Percentiles rank a stretch among this genome's conserved stretches.
Evolutionary conservation across 2,888 invertebrate genomes (phyloP).

Genomic region (Miltochrista miniata): DNA sequence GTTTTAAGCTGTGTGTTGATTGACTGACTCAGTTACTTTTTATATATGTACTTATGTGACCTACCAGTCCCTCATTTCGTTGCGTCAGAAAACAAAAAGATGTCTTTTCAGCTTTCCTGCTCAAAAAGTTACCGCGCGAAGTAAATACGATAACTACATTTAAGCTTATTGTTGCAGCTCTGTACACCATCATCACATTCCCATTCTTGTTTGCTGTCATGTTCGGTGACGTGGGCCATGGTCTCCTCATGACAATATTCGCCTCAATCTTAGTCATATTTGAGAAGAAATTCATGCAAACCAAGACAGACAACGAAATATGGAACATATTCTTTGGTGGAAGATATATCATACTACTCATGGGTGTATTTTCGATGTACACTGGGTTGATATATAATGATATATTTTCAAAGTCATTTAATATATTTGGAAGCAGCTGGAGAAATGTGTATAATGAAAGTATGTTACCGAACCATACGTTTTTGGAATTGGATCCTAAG

Average conservation of each 20-base stretch:
- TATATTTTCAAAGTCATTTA: conserved; percentile 87
- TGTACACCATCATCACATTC: conserved; percentile 89
- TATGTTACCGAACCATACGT: conserved; percentile 50
- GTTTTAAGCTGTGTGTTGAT: too few species aligned
- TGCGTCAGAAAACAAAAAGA: too few species aligned
- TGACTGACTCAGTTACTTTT: too few species aligned
- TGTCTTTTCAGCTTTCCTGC: too few species aligned
- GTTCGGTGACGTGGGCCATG: conserved; percentile 91
- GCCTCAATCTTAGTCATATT: conserved; percentile 85
- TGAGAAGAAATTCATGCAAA: conserved; percentile 83
- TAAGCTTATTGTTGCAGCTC: conserved; percentile 70
- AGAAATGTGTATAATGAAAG: conserved; percentile 61
- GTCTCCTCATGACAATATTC: conserved; percentile 86
- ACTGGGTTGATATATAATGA: conserved; percentile 90
- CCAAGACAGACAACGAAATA: conserved; percentile 84
- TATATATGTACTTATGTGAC: too few species aligned
- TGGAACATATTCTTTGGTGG: conserved; percentile 89
- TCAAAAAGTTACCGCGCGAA: too few species aligned
- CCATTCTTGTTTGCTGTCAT: conserved; percentile 91
- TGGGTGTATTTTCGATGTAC: conserved; percentile 90
- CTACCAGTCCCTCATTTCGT: too few species aligned
- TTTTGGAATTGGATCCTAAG: conserved; percentile 74
- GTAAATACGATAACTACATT: not conserved
- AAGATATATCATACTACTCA: conserved; percentile 88
- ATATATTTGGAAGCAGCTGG: conserved; percentile 88